phyloP scores from a whole-genome alignment of 2,113 vertebrate genomes.

The Craseonycteris thonglongyai region DNA sequence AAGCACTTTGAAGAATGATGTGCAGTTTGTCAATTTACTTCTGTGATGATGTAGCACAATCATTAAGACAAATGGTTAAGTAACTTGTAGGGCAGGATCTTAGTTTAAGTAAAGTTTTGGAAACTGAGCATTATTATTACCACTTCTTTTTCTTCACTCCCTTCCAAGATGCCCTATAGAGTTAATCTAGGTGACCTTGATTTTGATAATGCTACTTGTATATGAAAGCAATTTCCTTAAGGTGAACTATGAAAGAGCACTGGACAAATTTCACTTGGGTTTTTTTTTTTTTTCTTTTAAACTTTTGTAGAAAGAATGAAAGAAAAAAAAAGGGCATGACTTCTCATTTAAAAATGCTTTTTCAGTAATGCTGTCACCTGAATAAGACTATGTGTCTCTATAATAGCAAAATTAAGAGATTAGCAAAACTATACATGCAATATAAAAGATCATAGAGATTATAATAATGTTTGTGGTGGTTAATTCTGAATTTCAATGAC shows the following conservation, averaged over 20 bases:
- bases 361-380: neutral
- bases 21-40: neutral
- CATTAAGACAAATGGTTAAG: neutral
- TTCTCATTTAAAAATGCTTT: neutral
- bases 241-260: neutral
- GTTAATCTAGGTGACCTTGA: neutral
- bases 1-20: neutral
- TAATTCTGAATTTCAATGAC: neutral
- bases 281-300: neutral
- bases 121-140: neutral
- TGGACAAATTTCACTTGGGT: neutral
- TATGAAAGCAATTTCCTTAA: neutral
- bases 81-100: neutral
- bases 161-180: neutral
- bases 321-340: fast-evolving
- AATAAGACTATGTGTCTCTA: neutral
- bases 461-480: neutral
- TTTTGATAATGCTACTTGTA: neutral
- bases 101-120: neutral
- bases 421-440: neutral
- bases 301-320: neutral
- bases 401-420: neutral
- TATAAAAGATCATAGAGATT: neutral
- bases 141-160: neutral
- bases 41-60: neutral